These are phyloP conservation scores for Tragulus kanchil DNA, from an alignment of 2,113 vertebrate genomes.

Conservation along the genomic window DNA sequence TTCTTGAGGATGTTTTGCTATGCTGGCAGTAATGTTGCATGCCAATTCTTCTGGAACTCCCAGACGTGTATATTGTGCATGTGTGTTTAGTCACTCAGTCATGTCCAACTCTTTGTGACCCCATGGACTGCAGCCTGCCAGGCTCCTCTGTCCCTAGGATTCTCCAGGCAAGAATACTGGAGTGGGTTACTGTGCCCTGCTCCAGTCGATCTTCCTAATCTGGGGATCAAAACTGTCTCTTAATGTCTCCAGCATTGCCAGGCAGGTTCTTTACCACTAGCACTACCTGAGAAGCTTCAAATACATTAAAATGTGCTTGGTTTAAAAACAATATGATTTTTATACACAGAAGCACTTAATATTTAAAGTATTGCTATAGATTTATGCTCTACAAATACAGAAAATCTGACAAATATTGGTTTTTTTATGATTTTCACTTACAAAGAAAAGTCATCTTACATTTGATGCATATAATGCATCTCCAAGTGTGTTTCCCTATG, in stretches of 20 bases:
- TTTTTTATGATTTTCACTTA: not conserved
- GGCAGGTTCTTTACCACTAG: not conserved
- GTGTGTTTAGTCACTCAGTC: not conserved
- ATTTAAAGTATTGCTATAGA: not conserved
- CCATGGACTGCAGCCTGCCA: not conserved
- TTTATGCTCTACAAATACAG: not conserved
- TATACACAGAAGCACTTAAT: not conserved
- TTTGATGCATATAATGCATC: not conserved
- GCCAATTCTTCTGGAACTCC: not conserved
- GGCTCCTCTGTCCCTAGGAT: not conserved
- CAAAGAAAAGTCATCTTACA: not conserved
- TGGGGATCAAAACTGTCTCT: not conserved
- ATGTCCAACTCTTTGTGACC: not conserved
- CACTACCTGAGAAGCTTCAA: not conserved
- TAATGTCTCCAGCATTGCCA: not conserved
- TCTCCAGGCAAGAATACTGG: not conserved
- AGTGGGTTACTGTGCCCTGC: not conserved
- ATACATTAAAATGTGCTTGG: not conserved
- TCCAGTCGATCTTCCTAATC: not conserved
- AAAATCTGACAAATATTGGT: not conserved
- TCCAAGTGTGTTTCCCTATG: not conserved
- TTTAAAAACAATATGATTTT: not conserved
- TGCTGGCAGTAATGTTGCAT: not conserved
- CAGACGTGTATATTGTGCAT: not conserved
- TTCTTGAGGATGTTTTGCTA: not conserved